These are phyloP conservation scores for Endotricha flammealis DNA, from an alignment of 2,888 invertebrate genomes.

Conservation along the genomic window DNA sequence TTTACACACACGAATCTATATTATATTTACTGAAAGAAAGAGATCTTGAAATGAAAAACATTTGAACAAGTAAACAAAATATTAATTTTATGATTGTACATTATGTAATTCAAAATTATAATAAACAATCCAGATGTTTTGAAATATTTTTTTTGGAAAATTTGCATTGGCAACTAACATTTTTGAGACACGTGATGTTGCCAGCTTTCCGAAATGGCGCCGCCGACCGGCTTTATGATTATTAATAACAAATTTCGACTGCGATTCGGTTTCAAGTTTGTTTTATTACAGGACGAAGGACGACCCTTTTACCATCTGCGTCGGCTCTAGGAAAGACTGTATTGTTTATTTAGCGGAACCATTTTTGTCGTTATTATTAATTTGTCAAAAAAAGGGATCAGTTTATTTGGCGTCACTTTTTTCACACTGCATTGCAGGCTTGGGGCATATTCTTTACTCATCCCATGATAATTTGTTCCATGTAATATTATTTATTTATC, in stretches of 20 bases:
- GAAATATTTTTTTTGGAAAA: conserved; percentile 6
- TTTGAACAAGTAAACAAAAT: no score
- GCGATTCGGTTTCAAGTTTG: conserved; percentile 61
- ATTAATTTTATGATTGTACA: no score
- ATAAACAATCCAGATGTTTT: no score
- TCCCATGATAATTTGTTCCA: no score
- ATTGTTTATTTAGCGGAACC: conserved; percentile 69
- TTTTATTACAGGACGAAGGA: conserved; percentile 55
- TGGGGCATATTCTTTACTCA: no score
- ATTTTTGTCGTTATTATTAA: conserved; percentile 43
- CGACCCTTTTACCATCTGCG: conserved; percentile 61
- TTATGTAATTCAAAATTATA: no score
- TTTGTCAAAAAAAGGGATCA: conserved; percentile 28
- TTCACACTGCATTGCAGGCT: not conserved
- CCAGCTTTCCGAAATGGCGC: conserved; percentile 59
- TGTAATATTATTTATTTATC: no score
- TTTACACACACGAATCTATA: no score
- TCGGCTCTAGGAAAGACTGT: conserved; percentile 52
- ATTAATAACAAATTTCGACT: conserved; percentile 68
- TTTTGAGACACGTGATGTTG: conserved; percentile 31
- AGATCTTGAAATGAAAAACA: no score
- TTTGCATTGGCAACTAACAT: conserved; percentile 21
- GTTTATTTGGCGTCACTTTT: conserved; percentile 7
- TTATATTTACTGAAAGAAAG: no score
- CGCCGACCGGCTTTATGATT: conserved; percentile 56